Percentiles rank a stretch among this genome's conserved stretches.
These are phyloP conservation scores for Drosophila kikkawai DNA, from an alignment of 1,140 invertebrate genomes.

Conservation along the genomic window DNA sequence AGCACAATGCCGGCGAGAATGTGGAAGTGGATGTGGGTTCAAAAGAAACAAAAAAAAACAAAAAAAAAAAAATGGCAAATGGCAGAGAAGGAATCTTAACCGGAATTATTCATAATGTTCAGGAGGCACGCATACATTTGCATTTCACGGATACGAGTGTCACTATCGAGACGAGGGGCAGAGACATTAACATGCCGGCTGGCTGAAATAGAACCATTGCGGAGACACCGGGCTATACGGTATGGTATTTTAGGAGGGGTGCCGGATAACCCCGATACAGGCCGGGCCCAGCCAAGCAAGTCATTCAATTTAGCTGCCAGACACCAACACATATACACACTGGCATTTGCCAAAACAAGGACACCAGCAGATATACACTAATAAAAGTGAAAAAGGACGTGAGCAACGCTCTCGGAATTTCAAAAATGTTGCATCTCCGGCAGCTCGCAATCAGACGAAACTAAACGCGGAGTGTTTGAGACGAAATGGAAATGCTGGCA, in stretches of 20 bases:
- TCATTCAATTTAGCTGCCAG: constrained; percentile 70
- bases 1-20: constrained; percentile 57
- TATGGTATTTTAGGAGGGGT: constrained; percentile 8
- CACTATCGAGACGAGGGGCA: constrained; percentile 69
- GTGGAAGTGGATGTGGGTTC: constrained; percentile 16
- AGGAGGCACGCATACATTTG: constrained; percentile 82
- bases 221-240: constrained; percentile 13
- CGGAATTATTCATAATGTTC: constrained; percentile 83
- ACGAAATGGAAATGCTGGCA: constrained; percentile 68
- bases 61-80: constrained; percentile 57
- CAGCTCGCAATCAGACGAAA: constrained; percentile 64
- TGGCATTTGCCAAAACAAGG: constrained; percentile 19
- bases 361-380: constrained; percentile 47
- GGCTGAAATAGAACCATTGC: constrained; percentile 47
- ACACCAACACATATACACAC: constrained; percentile 23
- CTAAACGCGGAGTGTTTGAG: constrained; percentile 37
- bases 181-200: constrained; percentile 49
- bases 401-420: constrained; percentile 73
- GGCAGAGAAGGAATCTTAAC: constrained; percentile 74
- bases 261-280: constrained; percentile 25
- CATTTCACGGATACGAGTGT: constrained; percentile 80
- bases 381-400: constrained; percentile 80
- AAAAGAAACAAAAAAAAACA: neutral
- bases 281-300: constrained; percentile 58
- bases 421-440: constrained; percentile 69